Evolutionary conservation across 2,888 invertebrate species (phyloP).

Genomic region (Reticulitermes lucifugus): DNA sequence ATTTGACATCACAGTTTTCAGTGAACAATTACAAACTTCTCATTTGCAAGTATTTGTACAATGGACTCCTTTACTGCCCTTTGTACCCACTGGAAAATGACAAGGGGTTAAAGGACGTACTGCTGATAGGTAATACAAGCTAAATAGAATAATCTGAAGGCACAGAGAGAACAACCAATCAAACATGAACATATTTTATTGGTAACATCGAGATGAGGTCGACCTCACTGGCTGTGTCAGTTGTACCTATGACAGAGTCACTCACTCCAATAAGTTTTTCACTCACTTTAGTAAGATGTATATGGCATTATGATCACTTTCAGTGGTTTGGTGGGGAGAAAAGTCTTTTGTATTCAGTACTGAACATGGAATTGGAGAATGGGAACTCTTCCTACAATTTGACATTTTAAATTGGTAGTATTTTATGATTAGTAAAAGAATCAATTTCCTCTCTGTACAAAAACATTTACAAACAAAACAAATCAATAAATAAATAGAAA

Average conservation of each 20-base stretch:
- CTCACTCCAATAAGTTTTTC: not conserved
- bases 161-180: conserved; percentile 2
- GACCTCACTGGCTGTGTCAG: conserved; percentile 35
- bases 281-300: not conserved
- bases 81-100: no score
- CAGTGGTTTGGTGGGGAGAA: not conserved
- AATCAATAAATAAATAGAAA: conserved; percentile 44
- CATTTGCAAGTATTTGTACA: no score
- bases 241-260: conserved; percentile 8
- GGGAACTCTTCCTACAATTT: conserved; percentile 3
- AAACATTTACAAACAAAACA: conserved; percentile 49
- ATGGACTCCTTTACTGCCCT: no score
- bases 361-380: not conserved
- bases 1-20: no score
- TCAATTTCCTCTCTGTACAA: conserved; percentile 47
- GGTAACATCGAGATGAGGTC: conserved; percentile 51
- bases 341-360: conserved; percentile 23
- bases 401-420: not conserved
- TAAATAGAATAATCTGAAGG: no score
- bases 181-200: conserved; percentile 52
- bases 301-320: conserved; percentile 3
- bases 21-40: no score
- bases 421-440: conserved; percentile 41
- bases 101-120: no score
- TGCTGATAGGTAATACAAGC: no score